Conservation (phyloP, 2,113 vertebrate genomes). For the Tapirus terrestris region DNA sequence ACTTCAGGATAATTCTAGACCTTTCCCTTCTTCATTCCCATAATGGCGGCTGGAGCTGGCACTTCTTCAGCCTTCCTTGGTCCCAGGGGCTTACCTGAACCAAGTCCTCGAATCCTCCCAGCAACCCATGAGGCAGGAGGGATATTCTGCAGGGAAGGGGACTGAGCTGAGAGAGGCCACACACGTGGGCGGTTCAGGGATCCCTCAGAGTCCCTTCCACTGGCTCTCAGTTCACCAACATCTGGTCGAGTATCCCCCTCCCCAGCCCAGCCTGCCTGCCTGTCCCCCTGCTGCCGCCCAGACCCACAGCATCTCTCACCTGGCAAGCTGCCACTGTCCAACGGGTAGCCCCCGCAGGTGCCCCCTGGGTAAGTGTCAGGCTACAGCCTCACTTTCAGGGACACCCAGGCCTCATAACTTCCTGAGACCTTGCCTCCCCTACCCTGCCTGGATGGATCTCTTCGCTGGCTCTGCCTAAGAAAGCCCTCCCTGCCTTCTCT, state of each 20-base stretch:
- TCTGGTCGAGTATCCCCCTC: no score
- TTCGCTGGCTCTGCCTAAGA: not conserved
- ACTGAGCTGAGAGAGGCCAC: not conserved
- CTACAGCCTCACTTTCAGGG: not conserved
- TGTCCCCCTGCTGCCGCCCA: not conserved
- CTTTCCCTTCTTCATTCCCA: not conserved
- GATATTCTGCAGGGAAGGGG: not conserved
- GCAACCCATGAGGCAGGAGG: not conserved
- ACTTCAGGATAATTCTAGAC: not conserved
- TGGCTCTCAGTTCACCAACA: not conserved
- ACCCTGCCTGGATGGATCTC: not conserved
- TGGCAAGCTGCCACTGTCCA: not conserved
- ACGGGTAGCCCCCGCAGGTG: no score
- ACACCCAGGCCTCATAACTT: no score
- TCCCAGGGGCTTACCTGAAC: not conserved
- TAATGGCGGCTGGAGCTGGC: not conserved
- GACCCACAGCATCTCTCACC: not conserved
- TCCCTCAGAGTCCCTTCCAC: not conserved
- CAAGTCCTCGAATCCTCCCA: not conserved
- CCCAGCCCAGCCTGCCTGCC: not conserved
- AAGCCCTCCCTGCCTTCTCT: not conserved
- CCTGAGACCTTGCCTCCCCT: not conserved
- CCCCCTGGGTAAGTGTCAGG: not conserved
- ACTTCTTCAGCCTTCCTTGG: not conserved
- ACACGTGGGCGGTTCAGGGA: no score